phyloP scores from a whole-genome alignment of 2,113 vertebrate genomes.

The Panurus biarmicus region DNA sequence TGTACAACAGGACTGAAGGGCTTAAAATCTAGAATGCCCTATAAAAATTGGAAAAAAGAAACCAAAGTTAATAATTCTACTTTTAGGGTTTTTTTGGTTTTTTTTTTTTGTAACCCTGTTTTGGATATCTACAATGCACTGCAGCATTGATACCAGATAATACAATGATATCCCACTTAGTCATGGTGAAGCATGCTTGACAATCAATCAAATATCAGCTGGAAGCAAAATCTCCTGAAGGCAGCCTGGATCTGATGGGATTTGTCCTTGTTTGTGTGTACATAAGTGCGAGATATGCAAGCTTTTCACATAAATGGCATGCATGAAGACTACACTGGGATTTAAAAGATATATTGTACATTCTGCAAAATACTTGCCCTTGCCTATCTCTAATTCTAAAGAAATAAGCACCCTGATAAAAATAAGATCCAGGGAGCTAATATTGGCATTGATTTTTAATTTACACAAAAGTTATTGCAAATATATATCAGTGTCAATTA shows the following conservation, averaged over 20 bases:
- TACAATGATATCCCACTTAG: neutral
- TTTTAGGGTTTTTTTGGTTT: no score
- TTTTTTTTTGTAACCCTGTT: neutral
- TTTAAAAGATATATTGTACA: neutral
- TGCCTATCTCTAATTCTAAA: neutral
- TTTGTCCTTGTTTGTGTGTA: neutral
- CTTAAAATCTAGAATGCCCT: neutral
- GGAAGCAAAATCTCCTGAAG: neutral
- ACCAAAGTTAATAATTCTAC: neutral
- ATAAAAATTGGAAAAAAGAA: neutral
- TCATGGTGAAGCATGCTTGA: neutral
- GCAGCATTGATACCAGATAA: neutral
- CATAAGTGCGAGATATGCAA: neutral
- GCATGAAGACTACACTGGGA: neutral
- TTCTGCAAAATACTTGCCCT: neutral
- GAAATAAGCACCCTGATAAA: slow-evolving; percentile 27
- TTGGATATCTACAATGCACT: neutral
- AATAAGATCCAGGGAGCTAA: neutral
- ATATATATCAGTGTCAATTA: slow-evolving; percentile 73
- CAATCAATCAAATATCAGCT: neutral
- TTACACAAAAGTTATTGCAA: slow-evolving; percentile 64
- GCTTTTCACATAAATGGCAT: neutral
- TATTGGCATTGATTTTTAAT: slow-evolving; percentile 70
- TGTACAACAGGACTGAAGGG: neutral
- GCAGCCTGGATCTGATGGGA: neutral